These are phyloP conservation scores for Vespertilio murinus DNA, from an alignment of 2,797 vertebrate species.

Conservation along the genomic window DNA sequence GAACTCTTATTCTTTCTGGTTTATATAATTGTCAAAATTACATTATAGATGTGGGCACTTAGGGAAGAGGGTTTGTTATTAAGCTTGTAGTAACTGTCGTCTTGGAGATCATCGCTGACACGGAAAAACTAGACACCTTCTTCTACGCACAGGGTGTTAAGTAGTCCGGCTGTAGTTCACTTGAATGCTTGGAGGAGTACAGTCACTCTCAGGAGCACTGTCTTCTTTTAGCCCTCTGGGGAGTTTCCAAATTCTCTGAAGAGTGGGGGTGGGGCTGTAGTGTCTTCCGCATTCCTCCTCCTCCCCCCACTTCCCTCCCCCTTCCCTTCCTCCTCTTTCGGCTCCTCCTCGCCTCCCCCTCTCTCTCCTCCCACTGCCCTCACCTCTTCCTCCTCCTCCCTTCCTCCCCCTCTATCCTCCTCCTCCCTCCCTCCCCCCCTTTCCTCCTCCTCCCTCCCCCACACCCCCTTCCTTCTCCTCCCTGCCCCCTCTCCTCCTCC, in stretches of 20 bases:
- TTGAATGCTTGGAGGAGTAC: not conserved
- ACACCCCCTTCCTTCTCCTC: not conserved
- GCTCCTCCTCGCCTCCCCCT: too few relatives aligned
- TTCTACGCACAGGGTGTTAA: not conserved
- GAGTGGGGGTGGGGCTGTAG: constrained; percentile 42
- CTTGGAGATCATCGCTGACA: not conserved
- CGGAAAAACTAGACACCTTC: not conserved
- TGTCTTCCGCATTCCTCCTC: constrained; percentile 46
- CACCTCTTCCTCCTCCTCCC: accelerated
- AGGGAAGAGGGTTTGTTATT: not conserved
- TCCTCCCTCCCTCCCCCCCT: too few relatives aligned
- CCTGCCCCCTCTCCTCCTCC: too few relatives aligned
- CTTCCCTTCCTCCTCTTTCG: too few relatives aligned
- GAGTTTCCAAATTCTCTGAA: not conserved
- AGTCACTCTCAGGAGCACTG: not conserved
- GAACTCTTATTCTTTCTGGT: not conserved
- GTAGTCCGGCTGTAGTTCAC: not conserved
- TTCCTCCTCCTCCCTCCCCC: too few relatives aligned
- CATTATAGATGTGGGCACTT: not conserved
- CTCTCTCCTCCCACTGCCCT: not conserved
- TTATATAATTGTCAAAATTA: not conserved
- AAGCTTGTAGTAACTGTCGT: not conserved
- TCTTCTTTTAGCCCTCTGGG: not conserved
- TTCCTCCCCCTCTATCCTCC: accelerated
- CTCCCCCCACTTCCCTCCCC: too few relatives aligned